Evolutionary conservation across 2,888 invertebrate species (phyloP).

Genomic region (Zaprionus bogoriensis): DNA sequence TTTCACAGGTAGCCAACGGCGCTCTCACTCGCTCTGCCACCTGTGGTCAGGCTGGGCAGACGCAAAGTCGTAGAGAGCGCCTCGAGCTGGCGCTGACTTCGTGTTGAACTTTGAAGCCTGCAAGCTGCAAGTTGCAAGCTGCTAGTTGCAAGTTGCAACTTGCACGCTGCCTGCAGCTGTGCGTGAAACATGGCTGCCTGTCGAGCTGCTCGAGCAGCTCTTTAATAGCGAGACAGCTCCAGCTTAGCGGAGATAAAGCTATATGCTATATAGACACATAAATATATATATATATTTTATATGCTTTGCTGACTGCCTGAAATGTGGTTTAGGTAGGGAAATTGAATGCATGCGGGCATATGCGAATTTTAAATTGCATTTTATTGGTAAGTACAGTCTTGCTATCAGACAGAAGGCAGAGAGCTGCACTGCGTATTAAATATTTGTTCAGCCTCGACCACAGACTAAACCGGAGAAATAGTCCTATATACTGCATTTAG

Average conservation of each 20-base stretch:
- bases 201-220: slow-evolving; percentile 28
- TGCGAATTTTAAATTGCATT: neutral
- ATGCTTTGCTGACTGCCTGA: neutral
- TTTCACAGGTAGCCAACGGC: slow-evolving; percentile 11
- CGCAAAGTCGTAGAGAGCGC: too few relatives aligned
- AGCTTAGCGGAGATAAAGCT: neutral
- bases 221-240: slow-evolving; percentile 50
- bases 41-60: slow-evolving; percentile 26
- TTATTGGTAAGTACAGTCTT: too few relatives aligned
- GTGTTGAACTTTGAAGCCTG: slow-evolving; percentile 30
- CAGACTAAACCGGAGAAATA: too few relatives aligned
- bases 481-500: too few relatives aligned
- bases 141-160: slow-evolving; percentile 9
- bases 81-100: slow-evolving; percentile 27
- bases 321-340: neutral
- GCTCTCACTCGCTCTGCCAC: neutral
- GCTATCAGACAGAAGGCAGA: too few relatives aligned
- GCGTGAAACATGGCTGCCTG: slow-evolving; percentile 48
- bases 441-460: too few relatives aligned
- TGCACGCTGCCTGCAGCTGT: slow-evolving; percentile 6
- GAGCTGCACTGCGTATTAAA: too few relatives aligned
- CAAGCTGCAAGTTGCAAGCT: slow-evolving; percentile 13
- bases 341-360: slow-evolving; percentile 1
- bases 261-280: neutral
- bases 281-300: neutral